Evolutionary conservation across 2,797 vertebrate species (phyloP).

Genomic region (Petrocephalus schoutedeni): DNA sequence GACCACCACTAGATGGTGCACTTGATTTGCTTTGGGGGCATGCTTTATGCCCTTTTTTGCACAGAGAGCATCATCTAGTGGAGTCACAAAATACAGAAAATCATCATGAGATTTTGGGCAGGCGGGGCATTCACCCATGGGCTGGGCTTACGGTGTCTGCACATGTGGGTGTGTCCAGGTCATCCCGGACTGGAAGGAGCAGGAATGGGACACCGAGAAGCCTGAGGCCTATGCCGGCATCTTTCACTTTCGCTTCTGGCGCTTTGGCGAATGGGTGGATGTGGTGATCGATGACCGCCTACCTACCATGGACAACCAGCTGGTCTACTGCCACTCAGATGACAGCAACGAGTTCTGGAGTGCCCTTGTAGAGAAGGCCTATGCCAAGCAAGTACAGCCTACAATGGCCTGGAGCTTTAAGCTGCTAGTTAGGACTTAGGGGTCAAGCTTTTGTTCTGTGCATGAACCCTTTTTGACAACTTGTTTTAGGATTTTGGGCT

Average conservation of each 20-base stretch:
- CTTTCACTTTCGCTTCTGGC: constrained; percentile 95
- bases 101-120: neutral
- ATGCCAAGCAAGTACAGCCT: constrained; percentile 76
- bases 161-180: constrained; percentile 64
- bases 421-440: neutral
- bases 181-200: constrained; percentile 92
- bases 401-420: neutral
- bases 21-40: neutral
- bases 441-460: neutral
- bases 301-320: constrained; percentile 75
- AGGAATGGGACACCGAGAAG: constrained; percentile 81
- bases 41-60: neutral
- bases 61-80: neutral
- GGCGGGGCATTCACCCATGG: neutral
- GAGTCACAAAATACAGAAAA: neutral
- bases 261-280: constrained; percentile 85
- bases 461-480: neutral
- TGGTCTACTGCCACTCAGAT: constrained; percentile 92
- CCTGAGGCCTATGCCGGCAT: constrained; percentile 76
- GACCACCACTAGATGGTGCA: neutral
- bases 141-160: neutral
- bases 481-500: neutral
- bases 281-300: constrained; percentile 89
- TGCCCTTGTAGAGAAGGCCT: constrained; percentile 93
- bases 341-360: constrained; percentile 92